Evolutionary conservation across 2,797 vertebrate species (phyloP), one percentile per base, ranked within the genome.

Genomic region (Molothrus ater): DNA sequence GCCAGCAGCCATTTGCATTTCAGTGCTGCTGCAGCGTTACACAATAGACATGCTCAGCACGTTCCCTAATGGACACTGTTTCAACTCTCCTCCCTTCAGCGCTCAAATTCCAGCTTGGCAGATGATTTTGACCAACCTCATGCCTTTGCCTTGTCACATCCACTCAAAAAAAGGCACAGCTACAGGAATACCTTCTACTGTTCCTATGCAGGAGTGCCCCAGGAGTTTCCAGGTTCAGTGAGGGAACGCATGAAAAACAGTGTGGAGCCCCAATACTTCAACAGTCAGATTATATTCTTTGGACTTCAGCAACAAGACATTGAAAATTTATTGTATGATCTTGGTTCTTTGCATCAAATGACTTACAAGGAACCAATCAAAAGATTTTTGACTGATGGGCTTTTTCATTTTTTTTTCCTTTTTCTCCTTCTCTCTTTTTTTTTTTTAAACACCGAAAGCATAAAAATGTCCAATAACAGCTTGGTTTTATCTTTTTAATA

Each of bases 1-100:
- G 91, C 68, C 82, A 93, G 91, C 95, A 96, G 92, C 91, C 92
- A 95, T 96, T 96, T 97, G 91, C 6, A 7, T 50, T 79, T 86
- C 3, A 68, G 74, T 13, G 18, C 5, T 56, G 88, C 93, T 90
- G 93, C 96, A 96, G 88, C 1, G 0, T 92, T 90, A 73, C 1
- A 95, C 86, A 93, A 95, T 47, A 86, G 80, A 57, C 90, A 92
- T 40, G 88, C 93, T 92, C 95, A 84, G 92, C 91, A 88, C 15
- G 28, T 93, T 95, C 83, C 57, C 66, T 88, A 56, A 84, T 71
- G 76, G 91, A 96, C 63, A 71, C 91, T 40, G 60, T 28, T 96
- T 68, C 86, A 76, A 88, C 82, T 87, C 86, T 87, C 61, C 80
- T 47, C 75, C 80, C 65, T 60, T 73, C 90, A 70, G 63, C 6